Evolutionary conservation across 1,140 invertebrate genomes (phyloP).

Genomic region (Ruditapes philippinarum): DNA sequence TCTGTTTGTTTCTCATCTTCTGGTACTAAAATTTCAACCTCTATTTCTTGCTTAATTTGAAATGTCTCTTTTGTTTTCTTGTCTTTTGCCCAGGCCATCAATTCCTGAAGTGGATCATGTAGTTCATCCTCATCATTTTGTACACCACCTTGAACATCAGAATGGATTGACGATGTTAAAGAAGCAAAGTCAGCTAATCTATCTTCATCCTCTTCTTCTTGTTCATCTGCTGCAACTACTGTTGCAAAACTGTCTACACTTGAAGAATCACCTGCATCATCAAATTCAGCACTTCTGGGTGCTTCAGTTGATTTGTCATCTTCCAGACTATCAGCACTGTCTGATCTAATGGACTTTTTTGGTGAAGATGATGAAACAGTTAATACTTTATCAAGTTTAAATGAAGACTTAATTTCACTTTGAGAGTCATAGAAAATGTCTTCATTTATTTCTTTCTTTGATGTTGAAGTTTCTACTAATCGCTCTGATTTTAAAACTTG

Average conservation of each 20-base stretch:
- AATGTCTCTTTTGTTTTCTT: conserved; percentile 89
- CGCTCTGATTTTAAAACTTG: conserved; percentile 61
- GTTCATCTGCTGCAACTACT: conserved; percentile 88
- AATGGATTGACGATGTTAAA: conserved; percentile 86
- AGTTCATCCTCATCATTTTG: conserved; percentile 89
- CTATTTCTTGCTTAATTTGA: conserved; percentile 84
- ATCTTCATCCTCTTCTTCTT: conserved; percentile 93
- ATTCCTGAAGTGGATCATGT: conserved; percentile 43
- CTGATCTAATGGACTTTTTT: conserved; percentile 19
- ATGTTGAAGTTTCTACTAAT: neutral
- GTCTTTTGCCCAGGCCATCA: conserved; percentile 83
- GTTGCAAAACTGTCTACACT: conserved; percentile 94
- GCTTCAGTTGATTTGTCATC: conserved; percentile 31
- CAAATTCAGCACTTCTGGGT: conserved; percentile 69
- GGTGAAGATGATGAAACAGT: conserved; percentile 11
- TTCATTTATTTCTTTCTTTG: conserved; percentile 9
- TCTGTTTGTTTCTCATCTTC: conserved; percentile 53
- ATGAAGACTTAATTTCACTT: conserved; percentile 9
- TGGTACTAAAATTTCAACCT: conserved; percentile 83
- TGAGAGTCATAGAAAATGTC: conserved; percentile 47
- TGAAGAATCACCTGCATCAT: conserved; percentile 90
- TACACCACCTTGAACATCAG: conserved; percentile 79
- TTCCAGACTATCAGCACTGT: conserved; percentile 43
- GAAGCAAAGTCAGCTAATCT: conserved; percentile 85
- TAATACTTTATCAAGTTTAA: neutral